Evolutionary conservation across 2,113 vertebrate species (phyloP).

Genomic region (Aphyosemion australe): DNA sequence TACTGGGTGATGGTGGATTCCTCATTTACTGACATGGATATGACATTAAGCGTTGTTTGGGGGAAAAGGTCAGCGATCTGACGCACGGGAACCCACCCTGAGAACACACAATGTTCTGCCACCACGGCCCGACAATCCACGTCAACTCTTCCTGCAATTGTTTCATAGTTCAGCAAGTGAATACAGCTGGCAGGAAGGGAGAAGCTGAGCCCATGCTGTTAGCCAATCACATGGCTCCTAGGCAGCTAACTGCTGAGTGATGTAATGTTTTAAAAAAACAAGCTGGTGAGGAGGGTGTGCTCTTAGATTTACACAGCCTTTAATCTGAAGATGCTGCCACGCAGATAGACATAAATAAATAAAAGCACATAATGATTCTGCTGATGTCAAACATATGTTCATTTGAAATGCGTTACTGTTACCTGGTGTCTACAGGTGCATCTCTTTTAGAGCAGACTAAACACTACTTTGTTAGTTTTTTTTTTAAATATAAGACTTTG

Average conservation of each 20-base stretch:
- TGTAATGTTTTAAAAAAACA: slow-evolving; percentile 42
- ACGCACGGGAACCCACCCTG: slow-evolving; percentile 55
- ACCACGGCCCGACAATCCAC: slow-evolving; percentile 29
- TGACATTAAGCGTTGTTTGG: slow-evolving; percentile 18
- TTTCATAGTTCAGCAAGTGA: slow-evolving; percentile 34
- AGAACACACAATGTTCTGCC: slow-evolving; percentile 60
- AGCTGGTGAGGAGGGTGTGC: neutral
- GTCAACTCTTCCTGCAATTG: slow-evolving; percentile 77
- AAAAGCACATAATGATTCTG: neutral
- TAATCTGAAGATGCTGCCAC: neutral
- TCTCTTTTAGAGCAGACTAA: neutral
- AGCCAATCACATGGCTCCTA: slow-evolving; percentile 46
- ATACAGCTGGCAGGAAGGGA: slow-evolving; percentile 70
- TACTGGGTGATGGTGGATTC: slow-evolving; percentile 24
- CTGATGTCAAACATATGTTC: neutral
- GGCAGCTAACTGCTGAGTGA: slow-evolving; percentile 30
- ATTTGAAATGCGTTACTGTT: neutral
- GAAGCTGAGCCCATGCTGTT: slow-evolving; percentile 38
- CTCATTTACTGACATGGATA: slow-evolving; percentile 28
- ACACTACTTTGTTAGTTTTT: neutral
- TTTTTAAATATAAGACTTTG: neutral
- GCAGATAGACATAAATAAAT: neutral
- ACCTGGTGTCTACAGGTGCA: neutral
- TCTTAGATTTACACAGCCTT: neutral
- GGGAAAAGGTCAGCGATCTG: slow-evolving; percentile 65